Base-by-base conservation (phyloP, 2,113 vertebrate genomes). In the Pithys albifrons region DNA sequence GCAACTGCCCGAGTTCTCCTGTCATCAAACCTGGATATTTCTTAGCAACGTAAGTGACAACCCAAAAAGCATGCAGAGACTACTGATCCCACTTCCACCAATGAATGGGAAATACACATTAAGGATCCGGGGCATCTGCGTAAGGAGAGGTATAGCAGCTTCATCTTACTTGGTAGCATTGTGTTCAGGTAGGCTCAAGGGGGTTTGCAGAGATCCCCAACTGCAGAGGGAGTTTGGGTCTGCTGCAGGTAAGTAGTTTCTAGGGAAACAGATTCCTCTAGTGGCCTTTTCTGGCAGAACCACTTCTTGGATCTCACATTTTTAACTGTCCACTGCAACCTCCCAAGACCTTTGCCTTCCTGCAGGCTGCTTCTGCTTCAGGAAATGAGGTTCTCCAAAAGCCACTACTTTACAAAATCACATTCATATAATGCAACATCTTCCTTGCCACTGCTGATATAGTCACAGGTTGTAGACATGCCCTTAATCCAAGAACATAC, bases 391-490 rank as follows among this genome's bases (percentile, higher is more conserved):
- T 61, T 78, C 66, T 69, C 45, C 73, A 54, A 78, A 71, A 84
- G 11, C 20, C 19, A 41, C 15, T 51, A 9, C 27, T 71, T 55
- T 76, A 31, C 28, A 91, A 92, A 94, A 86, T 81, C 51, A 58
- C 35, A 39, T 12, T 58, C 2, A 1, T 5, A 16, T 45, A 73
- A 70, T 22, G 24, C 31, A 59, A 45, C 0, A 0, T 41, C 41
- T 73, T 76, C 49, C 74, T 83, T 6, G 1, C 28, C 20, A 12
- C 41, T 54, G 85, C 37, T 73, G 78, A 51, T 35, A 48, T 0
- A 43, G 46, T 28, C 65, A 77, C 0, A 3, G 31, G 37, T 27
- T 54, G 41, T 13, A 23, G 33, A 46, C 28, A 9, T 0, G 10
- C 14, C 17, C 25, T 74, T 52, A 28, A 13, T 39, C 37, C 57